Evolutionary conservation across 1,140 invertebrate genomes (phyloP), one percentile per base, ranked within the genome.

Genomic region (Phocides pigmalion): DNA sequence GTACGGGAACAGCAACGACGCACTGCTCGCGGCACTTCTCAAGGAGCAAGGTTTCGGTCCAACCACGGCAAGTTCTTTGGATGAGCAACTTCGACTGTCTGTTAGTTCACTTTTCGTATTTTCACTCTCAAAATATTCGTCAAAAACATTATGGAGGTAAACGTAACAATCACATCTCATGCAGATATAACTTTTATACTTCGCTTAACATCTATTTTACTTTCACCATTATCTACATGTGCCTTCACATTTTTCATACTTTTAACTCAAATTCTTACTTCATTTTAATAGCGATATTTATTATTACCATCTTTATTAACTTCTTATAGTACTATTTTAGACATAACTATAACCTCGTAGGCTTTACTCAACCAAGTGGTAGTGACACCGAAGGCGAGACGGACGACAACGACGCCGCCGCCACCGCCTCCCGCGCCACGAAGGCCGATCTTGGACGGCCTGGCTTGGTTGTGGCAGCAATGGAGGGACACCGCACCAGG

Each of bases 21-120:
- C 94, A 19, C 82, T 95, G 19, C 83, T 95, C n/a, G 94, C 94
- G 4, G 93, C 94, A 1, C 74, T 95, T 56, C 81, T 95, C 32
- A 95, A 95, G 80, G 93, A 94, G 73, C 93, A 94, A 79, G 94
- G 94, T 12, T 94, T 95, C 71, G 94, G 93, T 69, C 94, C 95
- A 1, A 91, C 93, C 3, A 95, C 94, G 37, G 94, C 94, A 66
- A 92, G 93, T 85, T 87, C 82, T 70, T 81, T 92, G 79, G 72
- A 93, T 84, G 92, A 94, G 68, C 93, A 94, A 88, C 82, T 95
- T 47, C 92, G 92, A 79, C 84, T 92, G 59, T 91, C 92, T 70
- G 94, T 95, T 87, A 93, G 93, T 93, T 72, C 63, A 65, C 64
- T 72, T 76, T 78, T 78, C 66, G 19, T 22, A 25, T 44, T 44